A percentile compares a stretch with the other conserved stretches of the same genome.
phyloP scores from a whole-genome alignment of 2,888 invertebrate species.

The Ochropleura plecta region DNA sequence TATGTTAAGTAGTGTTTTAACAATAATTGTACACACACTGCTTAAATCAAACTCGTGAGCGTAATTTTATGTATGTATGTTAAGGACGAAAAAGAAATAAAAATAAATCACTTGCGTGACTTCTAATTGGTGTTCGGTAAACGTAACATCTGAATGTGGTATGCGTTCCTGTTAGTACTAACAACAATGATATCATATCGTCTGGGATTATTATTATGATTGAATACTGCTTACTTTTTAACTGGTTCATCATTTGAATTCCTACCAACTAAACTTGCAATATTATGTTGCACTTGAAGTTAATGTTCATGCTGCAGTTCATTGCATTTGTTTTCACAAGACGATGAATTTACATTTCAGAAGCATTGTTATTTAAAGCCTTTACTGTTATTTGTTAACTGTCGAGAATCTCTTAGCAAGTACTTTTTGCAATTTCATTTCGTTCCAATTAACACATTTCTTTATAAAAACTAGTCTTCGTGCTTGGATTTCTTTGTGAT shows the following conservation, averaged over 20 bases:
- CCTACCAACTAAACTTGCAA: constrained; percentile 8
- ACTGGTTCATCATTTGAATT: constrained; percentile 19
- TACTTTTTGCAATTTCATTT: constrained; percentile 36
- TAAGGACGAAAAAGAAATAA: constrained; percentile 52
- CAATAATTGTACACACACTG: constrained; percentile 32
- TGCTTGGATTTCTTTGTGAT: constrained; percentile 12
- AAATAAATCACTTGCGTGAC: constrained; percentile 39
- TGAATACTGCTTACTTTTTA: constrained; percentile 21
- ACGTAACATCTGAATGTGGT: constrained; percentile 6
- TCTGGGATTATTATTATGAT: constrained; percentile 10
- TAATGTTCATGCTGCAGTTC: constrained; percentile 26
- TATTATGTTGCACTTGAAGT: constrained; percentile 46
- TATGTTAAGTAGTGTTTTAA: constrained; percentile 34
- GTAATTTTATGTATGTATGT: constrained; percentile 52
- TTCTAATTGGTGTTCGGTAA: constrained; percentile 32
- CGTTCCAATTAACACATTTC: constrained; percentile 11
- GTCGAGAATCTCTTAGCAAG: constrained; percentile 7
- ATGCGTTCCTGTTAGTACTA: neutral
- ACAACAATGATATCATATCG: constrained; percentile 8
- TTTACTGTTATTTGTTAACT: neutral
- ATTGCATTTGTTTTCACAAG: constrained; percentile 24
- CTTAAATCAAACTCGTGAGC: constrained; percentile 19
- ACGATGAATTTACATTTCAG: constrained; percentile 29
- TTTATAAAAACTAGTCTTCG: constrained; percentile 9
- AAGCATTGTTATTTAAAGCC: constrained; percentile 25